A percentile compares a stretch with the other conserved stretches of the same genome.
Conservation (phyloP, 1,140 invertebrate species). For the Nymphalis io region DNA sequence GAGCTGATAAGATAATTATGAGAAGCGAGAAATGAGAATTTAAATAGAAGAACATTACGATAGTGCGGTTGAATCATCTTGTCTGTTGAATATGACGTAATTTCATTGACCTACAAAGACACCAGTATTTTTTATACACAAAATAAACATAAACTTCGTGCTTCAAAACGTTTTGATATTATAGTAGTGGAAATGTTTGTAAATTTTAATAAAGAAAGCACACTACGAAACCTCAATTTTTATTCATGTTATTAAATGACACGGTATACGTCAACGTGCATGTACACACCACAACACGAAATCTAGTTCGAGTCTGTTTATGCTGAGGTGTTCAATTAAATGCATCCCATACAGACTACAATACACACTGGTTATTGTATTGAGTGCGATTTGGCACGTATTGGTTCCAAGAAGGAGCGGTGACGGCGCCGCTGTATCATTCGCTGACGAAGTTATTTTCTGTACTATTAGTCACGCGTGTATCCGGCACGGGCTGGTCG, state of each 20-base stretch:
- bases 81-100: conserved; percentile 59
- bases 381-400: conserved; percentile 51
- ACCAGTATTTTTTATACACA: conserved; percentile 47
- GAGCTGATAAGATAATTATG: conserved; percentile 15
- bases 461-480: conserved; percentile 76
- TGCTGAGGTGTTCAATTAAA: background rate
- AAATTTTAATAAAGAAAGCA: too few species aligned
- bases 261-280: background rate
- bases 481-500: conserved; percentile 66
- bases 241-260: too few species aligned
- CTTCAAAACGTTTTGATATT: too few species aligned
- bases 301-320: background rate
- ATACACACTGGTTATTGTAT: conserved; percentile 35
- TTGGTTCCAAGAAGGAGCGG: conserved; percentile 71
- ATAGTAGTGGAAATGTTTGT: too few species aligned
- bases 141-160: too few species aligned
- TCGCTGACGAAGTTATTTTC: conserved; percentile 77
- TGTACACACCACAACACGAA: background rate
- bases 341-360: background rate
- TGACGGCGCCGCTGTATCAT: conserved; percentile 72
- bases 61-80: conserved; percentile 52
- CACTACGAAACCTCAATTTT: too few species aligned
- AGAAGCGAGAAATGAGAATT: conserved; percentile 9
- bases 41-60: conserved; percentile 21
- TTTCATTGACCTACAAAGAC: conserved; percentile 54